phyloP scores from a whole-genome alignment of 1,140 invertebrate genomes.

The Ceratina australensis region DNA sequence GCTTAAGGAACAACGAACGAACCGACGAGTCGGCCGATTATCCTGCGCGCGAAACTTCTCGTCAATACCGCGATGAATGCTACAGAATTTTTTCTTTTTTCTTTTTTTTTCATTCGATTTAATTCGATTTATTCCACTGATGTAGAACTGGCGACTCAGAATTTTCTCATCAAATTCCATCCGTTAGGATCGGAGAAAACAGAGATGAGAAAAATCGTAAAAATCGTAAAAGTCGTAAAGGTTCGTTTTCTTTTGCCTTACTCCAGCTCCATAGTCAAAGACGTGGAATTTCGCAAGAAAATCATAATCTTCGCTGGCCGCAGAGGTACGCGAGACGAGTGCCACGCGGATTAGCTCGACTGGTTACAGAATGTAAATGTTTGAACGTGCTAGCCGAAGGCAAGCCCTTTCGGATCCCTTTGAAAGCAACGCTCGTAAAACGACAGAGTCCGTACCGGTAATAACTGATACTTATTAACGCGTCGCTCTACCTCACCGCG shows the following conservation, averaged over 20 bases:
- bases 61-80: too few relatives aligned
- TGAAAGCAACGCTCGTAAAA: slow-evolving; percentile 20
- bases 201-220: too few relatives aligned
- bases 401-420: neutral
- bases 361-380: slow-evolving; percentile 58
- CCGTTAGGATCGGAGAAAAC: too few relatives aligned
- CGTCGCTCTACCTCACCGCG: neutral
- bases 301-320: slow-evolving; percentile 41
- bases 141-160: too few relatives aligned
- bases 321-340: slow-evolving; percentile 33
- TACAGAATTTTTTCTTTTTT: too few relatives aligned
- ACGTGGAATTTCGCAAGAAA: slow-evolving; percentile 50
- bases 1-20: slow-evolving; percentile 29
- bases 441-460: neutral
- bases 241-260: too few relatives aligned
- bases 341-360: slow-evolving; percentile 57
- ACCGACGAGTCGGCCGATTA: slow-evolving; percentile 2
- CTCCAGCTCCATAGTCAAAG: slow-evolving; percentile 44
- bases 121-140: too few relatives aligned
- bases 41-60: neutral
- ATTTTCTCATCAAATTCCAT: too few relatives aligned
- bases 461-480: neutral
- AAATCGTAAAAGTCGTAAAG: too few relatives aligned
- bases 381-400: slow-evolving; percentile 31
- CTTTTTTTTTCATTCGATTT: too few relatives aligned